These are phyloP conservation scores for Ophioderma brevispina DNA, from an alignment of 35 echinoderm and acorn worm genomes.

Conservation along the genomic window DNA sequence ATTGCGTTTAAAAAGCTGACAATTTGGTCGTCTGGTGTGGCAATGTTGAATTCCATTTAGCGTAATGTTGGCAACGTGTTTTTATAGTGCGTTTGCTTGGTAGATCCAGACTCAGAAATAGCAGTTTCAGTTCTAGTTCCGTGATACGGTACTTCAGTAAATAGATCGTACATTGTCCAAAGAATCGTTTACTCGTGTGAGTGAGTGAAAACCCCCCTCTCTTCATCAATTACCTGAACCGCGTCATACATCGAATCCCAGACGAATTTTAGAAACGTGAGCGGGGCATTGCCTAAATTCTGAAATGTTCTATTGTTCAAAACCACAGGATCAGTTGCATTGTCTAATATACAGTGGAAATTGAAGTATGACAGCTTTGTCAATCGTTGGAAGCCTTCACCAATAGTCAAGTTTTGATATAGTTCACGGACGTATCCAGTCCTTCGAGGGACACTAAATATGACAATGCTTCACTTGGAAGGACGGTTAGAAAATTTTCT, in stretches of 20 bases:
- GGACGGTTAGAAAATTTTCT: neutral
- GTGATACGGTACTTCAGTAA: neutral
- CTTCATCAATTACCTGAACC: neutral
- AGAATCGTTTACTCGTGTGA: neutral
- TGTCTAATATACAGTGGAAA: neutral
- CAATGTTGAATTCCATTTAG: neutral
- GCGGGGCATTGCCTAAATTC: neutral
- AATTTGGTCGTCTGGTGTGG: neutral
- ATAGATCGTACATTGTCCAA: neutral
- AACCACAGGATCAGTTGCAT: neutral
- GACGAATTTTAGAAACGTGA: neutral
- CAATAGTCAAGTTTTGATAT: neutral
- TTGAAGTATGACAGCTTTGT: neutral
- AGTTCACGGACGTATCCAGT: neutral
- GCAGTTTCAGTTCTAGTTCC: neutral
- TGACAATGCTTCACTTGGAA: neutral
- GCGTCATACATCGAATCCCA: neutral
- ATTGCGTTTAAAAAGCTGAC: neutral
- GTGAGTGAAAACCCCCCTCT: neutral
- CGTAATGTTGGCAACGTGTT: neutral
- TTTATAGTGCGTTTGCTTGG: neutral
- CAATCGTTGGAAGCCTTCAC: neutral
- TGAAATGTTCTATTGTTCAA: neutral
- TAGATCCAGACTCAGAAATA: neutral
- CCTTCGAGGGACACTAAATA: neutral